Conservation (phyloP, 2,797 vertebrate genomes). For the Chelon auratus region DNA sequence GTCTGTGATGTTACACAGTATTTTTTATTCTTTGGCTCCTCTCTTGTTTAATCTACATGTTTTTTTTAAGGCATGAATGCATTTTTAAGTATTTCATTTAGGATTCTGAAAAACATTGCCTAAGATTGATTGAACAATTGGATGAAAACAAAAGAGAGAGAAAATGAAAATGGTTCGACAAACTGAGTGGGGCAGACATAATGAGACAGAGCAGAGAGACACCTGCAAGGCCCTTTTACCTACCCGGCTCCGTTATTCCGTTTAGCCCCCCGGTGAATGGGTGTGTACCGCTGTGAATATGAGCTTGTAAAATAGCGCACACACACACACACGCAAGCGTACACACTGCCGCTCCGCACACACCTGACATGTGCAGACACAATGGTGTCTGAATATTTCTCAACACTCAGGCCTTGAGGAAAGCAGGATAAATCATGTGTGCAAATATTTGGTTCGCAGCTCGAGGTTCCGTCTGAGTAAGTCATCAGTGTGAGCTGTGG, state of each 20-base stretch:
- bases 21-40: background rate
- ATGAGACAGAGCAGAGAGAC: conserved; percentile 30
- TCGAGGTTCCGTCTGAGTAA: conserved; percentile 67
- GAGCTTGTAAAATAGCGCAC: conserved; percentile 53
- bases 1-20: background rate
- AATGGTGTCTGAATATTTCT: conserved; percentile 73
- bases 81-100: background rate
- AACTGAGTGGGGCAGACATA: conserved; percentile 22
- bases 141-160: background rate
- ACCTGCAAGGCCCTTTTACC: conserved; percentile 39
- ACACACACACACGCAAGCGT: background rate
- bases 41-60: background rate
- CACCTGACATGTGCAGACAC: conserved; percentile 58
- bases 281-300: conserved; percentile 43
- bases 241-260: conserved; percentile 35
- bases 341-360: conserved; percentile 25
- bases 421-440: conserved; percentile 71
- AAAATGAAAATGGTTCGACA: background rate
- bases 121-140: background rate
- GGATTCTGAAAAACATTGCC: background rate
- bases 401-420: conserved; percentile 58
- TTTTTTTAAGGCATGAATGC: background rate
- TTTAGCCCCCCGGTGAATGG: conserved; percentile 65
- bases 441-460: conserved; percentile 68
- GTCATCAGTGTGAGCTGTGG: conserved; percentile 40